Base-by-base conservation (phyloP, 2,113 vertebrate genomes). In the Morone saxatilis region DNA sequence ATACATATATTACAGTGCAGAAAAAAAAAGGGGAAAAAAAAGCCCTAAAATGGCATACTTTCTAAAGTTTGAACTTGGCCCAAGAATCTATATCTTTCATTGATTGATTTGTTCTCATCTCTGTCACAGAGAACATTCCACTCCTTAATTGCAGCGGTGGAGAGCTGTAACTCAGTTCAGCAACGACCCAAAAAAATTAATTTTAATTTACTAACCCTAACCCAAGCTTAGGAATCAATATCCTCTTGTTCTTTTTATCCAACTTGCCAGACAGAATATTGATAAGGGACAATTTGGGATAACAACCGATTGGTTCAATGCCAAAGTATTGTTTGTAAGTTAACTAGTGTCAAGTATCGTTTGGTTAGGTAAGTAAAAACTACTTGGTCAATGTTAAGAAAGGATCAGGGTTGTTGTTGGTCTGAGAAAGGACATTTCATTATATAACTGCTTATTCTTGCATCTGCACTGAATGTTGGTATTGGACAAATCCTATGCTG, bases 101-200 rank as follows among this genome's bases (percentile, higher is more conserved):
- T 45, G 48, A 78, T 63, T 78, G 48, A 86, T 84, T 86, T 51
- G 31, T 71, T 71, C 61, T 79, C 76, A 12, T 65, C 74, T 31
- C 68, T 59, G 36, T 79, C 60, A 59, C 16, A 3, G 54, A 48
- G n/a, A 71, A 75, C 6, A 69, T 45, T 41, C 6, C 7, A 22
- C 2, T 67, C 3, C 43, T 81, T 78, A 54, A 85, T 68, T 56
- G 61, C 7, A 43, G 17, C 20, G 22, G 8, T 53, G 38, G 50
- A 67, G 67, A 67, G 11, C 65, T 70, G n/a, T 53, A 75, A 78
- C 70, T 84, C 22, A 38, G 7, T 38, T 36, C 20, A 40, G 53
- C 61, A 31, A 31, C 5, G 2, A 19, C 45, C 47, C 53, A 45
- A 36, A 19, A 48, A 20, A 54, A 75, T 43, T 10, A 65, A 74